Conservation (phyloP, 2,113 vertebrate species). For the Notechis scutatus region DNA sequence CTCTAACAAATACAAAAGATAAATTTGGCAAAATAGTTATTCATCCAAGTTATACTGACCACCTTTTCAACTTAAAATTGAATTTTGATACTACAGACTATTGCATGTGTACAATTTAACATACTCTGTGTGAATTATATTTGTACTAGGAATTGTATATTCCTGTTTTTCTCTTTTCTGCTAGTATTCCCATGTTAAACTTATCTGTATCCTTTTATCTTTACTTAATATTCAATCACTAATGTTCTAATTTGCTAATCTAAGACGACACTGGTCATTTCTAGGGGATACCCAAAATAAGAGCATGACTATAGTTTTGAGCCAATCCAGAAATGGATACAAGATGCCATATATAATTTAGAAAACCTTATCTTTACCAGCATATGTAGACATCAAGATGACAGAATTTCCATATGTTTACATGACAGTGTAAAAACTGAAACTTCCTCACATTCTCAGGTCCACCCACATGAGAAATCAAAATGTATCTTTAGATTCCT, state of each 20-base stretch:
- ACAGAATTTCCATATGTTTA: neutral
- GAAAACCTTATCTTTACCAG: neutral
- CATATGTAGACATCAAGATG: neutral
- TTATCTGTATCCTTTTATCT: neutral
- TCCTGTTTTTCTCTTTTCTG: neutral
- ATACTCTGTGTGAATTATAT: neutral
- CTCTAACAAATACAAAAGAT: neutral
- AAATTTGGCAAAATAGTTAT: neutral
- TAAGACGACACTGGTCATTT: neutral
- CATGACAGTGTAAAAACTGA: neutral
- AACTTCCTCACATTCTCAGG: neutral
- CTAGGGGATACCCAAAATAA: neutral
- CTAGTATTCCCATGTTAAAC: neutral
- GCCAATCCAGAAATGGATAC: conserved; percentile 2
- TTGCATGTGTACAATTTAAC: neutral
- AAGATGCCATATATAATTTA: neutral
- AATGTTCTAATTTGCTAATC: neutral
- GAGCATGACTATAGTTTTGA: neutral
- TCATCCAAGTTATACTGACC: neutral
- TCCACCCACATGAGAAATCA: neutral
- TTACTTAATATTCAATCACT: neutral
- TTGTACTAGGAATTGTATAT: neutral
- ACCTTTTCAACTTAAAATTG: neutral
- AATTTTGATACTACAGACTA: neutral
- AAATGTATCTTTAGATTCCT: neutral